Percentiles rank a stretch among this genome's conserved stretches.
Evolutionary conservation across 2,888 invertebrate species (phyloP).

Genomic region (Papilio demoleus): DNA sequence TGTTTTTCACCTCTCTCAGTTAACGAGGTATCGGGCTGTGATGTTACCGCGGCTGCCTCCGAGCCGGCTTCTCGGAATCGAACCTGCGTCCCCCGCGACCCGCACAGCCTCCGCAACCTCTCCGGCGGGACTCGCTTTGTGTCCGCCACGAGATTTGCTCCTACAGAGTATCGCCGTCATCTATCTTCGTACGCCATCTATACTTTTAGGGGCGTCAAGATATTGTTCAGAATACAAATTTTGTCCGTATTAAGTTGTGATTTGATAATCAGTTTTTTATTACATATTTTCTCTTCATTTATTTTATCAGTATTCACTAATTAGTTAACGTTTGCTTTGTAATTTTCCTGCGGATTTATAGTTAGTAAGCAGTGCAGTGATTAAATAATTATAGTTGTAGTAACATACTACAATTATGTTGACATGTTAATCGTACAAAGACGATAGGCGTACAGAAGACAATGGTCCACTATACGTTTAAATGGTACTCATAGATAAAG

Average conservation of each 20-base stretch:
- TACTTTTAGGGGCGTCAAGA: conserved; percentile 19
- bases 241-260: not conserved
- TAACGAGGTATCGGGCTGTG: conserved; percentile 75
- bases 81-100: conserved; percentile 46
- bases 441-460: not conserved
- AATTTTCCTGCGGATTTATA: no score
- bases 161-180: conserved; percentile 44
- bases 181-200: conserved; percentile 33
- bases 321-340: no score
- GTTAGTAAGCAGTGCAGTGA: no score
- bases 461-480: conserved; percentile 3
- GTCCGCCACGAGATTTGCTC: conserved; percentile 46
- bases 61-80: conserved; percentile 76
- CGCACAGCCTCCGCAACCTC: conserved; percentile 60
- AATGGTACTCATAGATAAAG: conserved; percentile 18
- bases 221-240: not conserved
- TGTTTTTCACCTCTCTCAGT: conserved; percentile 72
- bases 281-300: not conserved
- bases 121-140: conserved; percentile 59
- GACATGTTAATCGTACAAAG: conserved; percentile 4
- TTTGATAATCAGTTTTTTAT: not conserved
- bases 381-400: not conserved
- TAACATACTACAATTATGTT: not conserved
- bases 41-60: conserved; percentile 75
- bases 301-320: not conserved